Conservation (phyloP, 2,797 vertebrate species). For the Molossus molossus region DNA sequence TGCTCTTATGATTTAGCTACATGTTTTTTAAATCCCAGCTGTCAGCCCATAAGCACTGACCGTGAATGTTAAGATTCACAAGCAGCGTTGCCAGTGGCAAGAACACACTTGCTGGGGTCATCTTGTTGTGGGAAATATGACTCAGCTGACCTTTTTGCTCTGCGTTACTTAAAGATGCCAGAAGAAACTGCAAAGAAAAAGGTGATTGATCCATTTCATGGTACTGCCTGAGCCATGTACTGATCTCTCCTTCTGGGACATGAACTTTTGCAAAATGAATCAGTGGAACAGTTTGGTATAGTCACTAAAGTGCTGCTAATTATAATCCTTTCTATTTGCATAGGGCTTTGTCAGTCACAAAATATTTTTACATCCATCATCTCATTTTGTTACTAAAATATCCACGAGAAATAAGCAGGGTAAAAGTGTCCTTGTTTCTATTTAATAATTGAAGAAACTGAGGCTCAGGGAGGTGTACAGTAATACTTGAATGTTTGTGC, state of each 20-base stretch:
- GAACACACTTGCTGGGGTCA: constrained; percentile 60
- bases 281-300: constrained; percentile 25
- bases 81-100: constrained; percentile 66
- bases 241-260: constrained; percentile 15
- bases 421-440: neutral
- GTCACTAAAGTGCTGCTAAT: neutral
- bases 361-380: constrained; percentile 1
- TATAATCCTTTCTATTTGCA: constrained; percentile 52
- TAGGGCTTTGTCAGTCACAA: neutral
- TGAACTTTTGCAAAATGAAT: constrained; percentile 59
- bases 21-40: constrained; percentile 85
- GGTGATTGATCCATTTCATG: constrained; percentile 65
- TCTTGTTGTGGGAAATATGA: constrained; percentile 69
- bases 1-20: constrained; percentile 84
- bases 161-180: constrained; percentile 76
- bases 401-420: neutral
- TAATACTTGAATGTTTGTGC: neutral
- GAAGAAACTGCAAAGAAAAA: constrained; percentile 72
- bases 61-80: constrained; percentile 78
- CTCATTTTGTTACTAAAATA: constrained; percentile 19
- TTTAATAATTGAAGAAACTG: constrained; percentile 2
- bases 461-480: neutral
- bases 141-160: constrained; percentile 73
- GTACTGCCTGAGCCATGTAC: neutral
- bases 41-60: constrained; percentile 81